Percentiles rank a stretch among this genome's conserved stretches.
Evolutionary conservation across 2,113 vertebrate genomes (phyloP).

Genomic region (Gymnogyps californianus): DNA sequence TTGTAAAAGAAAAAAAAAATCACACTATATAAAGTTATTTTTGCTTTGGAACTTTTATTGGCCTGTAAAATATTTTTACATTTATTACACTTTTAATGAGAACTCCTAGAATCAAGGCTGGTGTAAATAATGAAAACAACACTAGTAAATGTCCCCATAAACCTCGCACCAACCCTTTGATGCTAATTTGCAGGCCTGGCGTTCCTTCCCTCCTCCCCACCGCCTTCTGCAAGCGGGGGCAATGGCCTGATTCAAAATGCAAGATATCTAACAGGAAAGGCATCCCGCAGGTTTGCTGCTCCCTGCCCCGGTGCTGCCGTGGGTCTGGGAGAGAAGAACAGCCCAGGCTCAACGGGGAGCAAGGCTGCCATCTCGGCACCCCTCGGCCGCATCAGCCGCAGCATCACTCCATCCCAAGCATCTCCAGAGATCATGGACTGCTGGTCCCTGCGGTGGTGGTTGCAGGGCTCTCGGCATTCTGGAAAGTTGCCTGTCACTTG

Average conservation of each 20-base stretch:
- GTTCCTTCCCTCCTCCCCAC: conserved; percentile 60
- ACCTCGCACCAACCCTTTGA: conserved; percentile 82
- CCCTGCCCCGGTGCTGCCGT: background rate
- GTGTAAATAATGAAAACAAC: conserved; percentile 85
- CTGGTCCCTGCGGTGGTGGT: fast-evolving
- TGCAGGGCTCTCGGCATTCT: background rate
- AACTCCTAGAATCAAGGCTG: conserved; percentile 80
- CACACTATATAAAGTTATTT: conserved; percentile 79
- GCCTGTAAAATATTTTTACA: conserved; percentile 83
- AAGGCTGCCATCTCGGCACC: fast-evolving
- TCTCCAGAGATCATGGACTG: fast-evolving
- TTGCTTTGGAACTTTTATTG: conserved; percentile 81
- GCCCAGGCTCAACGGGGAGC: background rate
- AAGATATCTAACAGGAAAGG: conserved; percentile 7
- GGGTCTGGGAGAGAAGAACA: background rate
- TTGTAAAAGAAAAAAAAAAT: conserved; percentile 59
- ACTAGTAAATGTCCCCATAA: conserved; percentile 82
- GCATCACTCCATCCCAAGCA: background rate
- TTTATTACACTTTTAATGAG: conserved; percentile 83
- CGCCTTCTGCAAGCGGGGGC: background rate
- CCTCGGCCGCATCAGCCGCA: fast-evolving
- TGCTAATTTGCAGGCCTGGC: conserved; percentile 73
- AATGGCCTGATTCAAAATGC: background rate
- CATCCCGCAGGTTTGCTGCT: background rate
- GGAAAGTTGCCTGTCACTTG: fast-evolving